Conservation (phyloP, 2,888 invertebrate species). For the Antheraea assamensis region DNA sequence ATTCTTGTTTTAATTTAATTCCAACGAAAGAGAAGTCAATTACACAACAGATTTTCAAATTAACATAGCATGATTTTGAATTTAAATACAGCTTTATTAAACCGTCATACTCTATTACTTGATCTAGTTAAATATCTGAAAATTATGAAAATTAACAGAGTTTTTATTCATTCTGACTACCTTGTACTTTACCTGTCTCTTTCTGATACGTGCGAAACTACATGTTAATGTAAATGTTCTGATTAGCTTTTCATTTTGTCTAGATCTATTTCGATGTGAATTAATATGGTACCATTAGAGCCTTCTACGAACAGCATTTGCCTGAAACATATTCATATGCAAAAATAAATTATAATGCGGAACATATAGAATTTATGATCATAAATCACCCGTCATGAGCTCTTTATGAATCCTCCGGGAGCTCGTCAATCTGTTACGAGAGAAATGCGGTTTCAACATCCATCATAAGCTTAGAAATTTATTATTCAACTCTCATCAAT, state of each 20-base stretch:
- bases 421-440: slow-evolving; percentile 9
- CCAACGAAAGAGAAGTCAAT: too few species aligned
- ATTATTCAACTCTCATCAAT: neutral
- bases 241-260: neutral
- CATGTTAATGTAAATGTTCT: neutral
- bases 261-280: neutral
- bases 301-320: neutral
- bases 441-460: neutral
- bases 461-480: slow-evolving; percentile 6
- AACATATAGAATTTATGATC: slow-evolving; percentile 6
- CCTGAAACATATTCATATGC: neutral
- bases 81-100: too few species aligned
- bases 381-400: slow-evolving; percentile 26
- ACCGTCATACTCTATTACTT: too few species aligned
- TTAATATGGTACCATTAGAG: neutral
- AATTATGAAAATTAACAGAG: too few species aligned
- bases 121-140: too few species aligned
- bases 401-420: slow-evolving; percentile 5
- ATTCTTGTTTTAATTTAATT: too few species aligned
- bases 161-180: too few species aligned
- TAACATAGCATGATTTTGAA: too few species aligned
- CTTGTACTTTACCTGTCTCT: too few species aligned
- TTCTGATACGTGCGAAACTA: too few species aligned
- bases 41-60: too few species aligned
- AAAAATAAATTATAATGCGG: neutral